Evolutionary conservation across 2,113 vertebrate genomes (phyloP).

Genomic region (Gallinago undulata): DNA sequence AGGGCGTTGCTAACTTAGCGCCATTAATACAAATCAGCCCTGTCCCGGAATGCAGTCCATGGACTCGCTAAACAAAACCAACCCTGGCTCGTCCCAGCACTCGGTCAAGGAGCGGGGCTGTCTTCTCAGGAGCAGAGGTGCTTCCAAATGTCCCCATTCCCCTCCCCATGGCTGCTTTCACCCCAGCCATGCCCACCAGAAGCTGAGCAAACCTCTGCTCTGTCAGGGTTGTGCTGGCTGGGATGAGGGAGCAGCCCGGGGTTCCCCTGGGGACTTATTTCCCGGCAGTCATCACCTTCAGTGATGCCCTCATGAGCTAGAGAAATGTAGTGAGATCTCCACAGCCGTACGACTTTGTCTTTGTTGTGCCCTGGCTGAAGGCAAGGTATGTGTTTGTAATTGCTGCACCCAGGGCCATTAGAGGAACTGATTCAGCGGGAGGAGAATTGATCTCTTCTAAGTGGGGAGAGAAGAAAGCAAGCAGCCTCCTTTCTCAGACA

Average conservation of each 20-base stretch:
- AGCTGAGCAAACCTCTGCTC: not conserved
- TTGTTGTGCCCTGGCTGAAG: not conserved
- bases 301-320: fast-evolving
- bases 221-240: not conserved
- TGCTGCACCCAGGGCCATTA: not conserved
- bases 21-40: not conserved
- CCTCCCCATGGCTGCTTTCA: not conserved
- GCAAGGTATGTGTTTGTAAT: not conserved
- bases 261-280: not conserved
- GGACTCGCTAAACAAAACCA: not conserved
- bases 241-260: not conserved
- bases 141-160: not conserved
- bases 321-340: fast-evolving
- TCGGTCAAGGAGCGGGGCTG: fast-evolving
- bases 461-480: not conserved
- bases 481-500: not conserved
- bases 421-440: not conserved
- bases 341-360: not conserved
- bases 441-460: not conserved
- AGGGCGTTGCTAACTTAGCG: not conserved
- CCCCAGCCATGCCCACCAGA: fast-evolving
- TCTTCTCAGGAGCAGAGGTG: not conserved
- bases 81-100: not conserved
- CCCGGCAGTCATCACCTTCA: fast-evolving
- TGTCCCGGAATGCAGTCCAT: fast-evolving